These are phyloP conservation scores for Zosterops pallidus DNA, from an alignment of 2,113 vertebrate species.

Conservation along the genomic window DNA sequence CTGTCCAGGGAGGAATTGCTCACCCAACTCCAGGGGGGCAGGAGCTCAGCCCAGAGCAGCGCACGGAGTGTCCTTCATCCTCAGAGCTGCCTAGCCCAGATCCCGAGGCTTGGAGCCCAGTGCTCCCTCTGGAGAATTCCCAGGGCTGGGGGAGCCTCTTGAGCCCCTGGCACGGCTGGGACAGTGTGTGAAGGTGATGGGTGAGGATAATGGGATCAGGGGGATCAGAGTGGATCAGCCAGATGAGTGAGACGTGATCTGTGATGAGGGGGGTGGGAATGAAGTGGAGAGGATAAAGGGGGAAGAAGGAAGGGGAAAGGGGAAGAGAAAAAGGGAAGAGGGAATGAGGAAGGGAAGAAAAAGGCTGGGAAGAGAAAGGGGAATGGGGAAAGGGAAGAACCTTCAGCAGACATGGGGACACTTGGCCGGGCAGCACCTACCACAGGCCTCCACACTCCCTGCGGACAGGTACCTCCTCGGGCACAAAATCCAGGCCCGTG, in stretches of 20 bases:
- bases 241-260: background rate
- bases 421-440: background rate
- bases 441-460: rapidly evolving
- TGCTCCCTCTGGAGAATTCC: background rate
- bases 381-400: background rate
- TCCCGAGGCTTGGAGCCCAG: background rate
- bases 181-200: background rate
- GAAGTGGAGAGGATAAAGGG: background rate
- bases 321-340: background rate
- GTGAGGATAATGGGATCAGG: background rate
- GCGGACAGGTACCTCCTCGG: no score
- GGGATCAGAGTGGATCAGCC: background rate
- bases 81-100: background rate
- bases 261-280: rapidly evolving
- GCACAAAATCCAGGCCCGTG: rapidly evolving
- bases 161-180: background rate
- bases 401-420: rapidly evolving
- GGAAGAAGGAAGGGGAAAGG: background rate
- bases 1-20: background rate
- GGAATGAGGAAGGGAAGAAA: rapidly evolving
- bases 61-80: background rate
- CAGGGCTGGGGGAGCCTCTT: background rate
- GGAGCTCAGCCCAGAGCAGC: constrained; percentile 49
- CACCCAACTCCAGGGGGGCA: background rate
- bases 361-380: background rate